These are phyloP conservation scores for Trichechus manatus DNA, from an alignment of 2,113 vertebrate genomes.

Conservation along the genomic window DNA sequence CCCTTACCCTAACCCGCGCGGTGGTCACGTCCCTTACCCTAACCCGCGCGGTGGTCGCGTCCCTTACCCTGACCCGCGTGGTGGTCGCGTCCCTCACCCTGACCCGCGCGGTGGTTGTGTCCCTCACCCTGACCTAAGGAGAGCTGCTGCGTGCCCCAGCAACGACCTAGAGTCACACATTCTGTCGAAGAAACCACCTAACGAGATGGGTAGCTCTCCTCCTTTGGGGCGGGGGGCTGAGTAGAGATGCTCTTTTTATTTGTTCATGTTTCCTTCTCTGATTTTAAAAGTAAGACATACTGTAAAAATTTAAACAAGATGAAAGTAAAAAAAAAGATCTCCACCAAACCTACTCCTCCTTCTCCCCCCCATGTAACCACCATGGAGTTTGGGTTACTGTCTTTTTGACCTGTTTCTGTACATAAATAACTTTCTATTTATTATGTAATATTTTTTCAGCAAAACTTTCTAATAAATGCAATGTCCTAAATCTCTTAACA, in stretches of 20 bases:
- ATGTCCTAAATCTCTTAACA: not conserved
- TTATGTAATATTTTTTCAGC: not conserved
- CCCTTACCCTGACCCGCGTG: no score
- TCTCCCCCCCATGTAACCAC: not conserved
- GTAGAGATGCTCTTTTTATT: not conserved
- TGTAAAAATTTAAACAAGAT: not conserved
- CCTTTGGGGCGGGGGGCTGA: not conserved
- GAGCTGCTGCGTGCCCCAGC: not conserved
- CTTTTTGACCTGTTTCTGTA: not conserved
- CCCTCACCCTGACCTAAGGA: not conserved
- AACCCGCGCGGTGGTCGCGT: no score
- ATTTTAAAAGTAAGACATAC: not conserved
- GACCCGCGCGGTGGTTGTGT: no score
- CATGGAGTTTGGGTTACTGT: not conserved
- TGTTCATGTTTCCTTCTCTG: not conserved
- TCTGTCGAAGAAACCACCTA: not conserved
- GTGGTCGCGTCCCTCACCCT: no score
- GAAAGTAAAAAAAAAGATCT: not conserved
- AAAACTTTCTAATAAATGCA: conserved; percentile 30
- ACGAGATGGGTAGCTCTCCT: not conserved
- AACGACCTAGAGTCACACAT: not conserved
- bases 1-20: no score
- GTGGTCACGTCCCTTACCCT: no score
- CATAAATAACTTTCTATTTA: not conserved
- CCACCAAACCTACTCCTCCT: not conserved